Percentiles rank a stretch among this genome's conserved stretches.
Conservation (phyloP, 2,888 invertebrate species). For the Agrotis clavis region DNA sequence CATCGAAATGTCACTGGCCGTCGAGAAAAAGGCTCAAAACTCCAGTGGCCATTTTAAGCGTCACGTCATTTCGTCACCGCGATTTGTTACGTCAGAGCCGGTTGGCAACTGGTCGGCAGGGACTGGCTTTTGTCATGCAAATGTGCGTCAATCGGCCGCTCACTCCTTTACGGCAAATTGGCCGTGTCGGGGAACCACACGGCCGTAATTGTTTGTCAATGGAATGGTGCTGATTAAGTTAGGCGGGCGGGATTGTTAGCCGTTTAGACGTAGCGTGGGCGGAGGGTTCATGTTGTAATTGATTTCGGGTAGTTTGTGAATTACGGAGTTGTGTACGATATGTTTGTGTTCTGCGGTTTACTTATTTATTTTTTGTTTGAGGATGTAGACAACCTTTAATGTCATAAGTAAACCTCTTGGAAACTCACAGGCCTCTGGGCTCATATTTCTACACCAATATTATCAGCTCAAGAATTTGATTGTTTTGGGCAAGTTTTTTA, state of each 20-base stretch:
- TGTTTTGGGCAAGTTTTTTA: no score
- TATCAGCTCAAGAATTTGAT: no score
- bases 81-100: constrained; percentile 34
- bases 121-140: constrained; percentile 70
- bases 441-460: no score
- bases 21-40: constrained; percentile 11
- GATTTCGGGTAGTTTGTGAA: constrained; percentile 15
- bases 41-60: constrained; percentile 23
- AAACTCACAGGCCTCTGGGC: no score
- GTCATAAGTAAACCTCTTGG: no score
- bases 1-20: constrained; percentile 34
- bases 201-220: constrained; percentile 64
- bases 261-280: constrained; percentile 5
- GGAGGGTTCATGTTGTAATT: constrained; percentile 27
- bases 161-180: constrained; percentile 61
- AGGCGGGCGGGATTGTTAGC: constrained; percentile 15
- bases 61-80: constrained; percentile 43
- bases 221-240: constrained; percentile 53
- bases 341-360: background rate
- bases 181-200: constrained; percentile 58
- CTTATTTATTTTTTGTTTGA: no score
- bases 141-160: constrained; percentile 56
- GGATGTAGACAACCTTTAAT: no score
- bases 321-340: background rate
- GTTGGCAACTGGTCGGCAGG: constrained; percentile 10